phyloP scores from a whole-genome alignment of 2,797 vertebrate species.

The Halcyon leucocephala region DNA sequence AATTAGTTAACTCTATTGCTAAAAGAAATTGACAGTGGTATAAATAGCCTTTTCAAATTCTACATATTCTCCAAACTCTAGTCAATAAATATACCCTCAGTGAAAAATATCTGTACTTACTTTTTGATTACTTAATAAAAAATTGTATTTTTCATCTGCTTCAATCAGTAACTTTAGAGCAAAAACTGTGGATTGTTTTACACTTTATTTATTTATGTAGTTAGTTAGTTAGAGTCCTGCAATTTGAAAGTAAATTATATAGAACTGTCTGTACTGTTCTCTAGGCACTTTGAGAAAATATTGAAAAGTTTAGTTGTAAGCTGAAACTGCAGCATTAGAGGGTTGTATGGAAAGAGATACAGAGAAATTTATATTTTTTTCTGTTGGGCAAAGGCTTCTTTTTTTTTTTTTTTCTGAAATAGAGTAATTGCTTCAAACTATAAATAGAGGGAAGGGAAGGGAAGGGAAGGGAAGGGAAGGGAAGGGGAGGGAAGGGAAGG shows the following conservation, averaged over 20 bases:
- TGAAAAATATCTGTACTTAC: neutral
- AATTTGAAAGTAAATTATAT: neutral
- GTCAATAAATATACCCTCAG: conserved; percentile 15
- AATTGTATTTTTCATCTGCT: neutral
- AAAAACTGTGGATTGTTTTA: neutral
- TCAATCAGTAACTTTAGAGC: neutral
- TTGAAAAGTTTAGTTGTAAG: neutral
- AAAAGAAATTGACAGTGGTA: conserved; percentile 56
- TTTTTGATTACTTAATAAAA: conserved; percentile 34
- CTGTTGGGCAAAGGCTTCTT: accelerated
- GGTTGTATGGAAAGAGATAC: accelerated
- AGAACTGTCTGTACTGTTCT: neutral
- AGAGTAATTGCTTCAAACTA: neutral
- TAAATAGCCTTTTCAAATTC: conserved; percentile 64
- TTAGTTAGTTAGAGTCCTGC: neutral
- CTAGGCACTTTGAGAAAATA: neutral
- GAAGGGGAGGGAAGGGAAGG: neutral
- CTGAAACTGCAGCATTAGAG: neutral
- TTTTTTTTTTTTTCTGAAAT: neutral
- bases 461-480: neutral
- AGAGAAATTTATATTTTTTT: neutral
- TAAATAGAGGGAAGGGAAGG: neutral
- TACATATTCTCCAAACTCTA: neutral
- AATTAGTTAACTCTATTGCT: conserved; percentile 64
- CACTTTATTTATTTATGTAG: neutral